phyloP scores from a whole-genome alignment of 2,888 invertebrate species.

The Leistus spinibarbis region DNA sequence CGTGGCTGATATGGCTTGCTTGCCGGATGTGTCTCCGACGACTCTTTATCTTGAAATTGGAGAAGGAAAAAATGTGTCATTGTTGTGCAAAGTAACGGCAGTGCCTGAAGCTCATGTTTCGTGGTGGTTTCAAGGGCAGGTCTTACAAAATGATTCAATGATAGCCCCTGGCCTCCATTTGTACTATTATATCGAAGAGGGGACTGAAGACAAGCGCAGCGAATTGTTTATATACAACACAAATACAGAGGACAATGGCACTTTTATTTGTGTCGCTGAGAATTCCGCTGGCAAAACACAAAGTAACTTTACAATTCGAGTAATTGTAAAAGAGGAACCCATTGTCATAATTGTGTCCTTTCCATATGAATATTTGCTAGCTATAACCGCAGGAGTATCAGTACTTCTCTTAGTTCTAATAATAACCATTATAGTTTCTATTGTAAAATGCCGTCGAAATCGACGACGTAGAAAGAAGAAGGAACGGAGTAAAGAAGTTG shows the following conservation, averaged over 20 bases:
- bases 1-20: slow-evolving; percentile 76
- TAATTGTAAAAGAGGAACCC: slow-evolving; percentile 75
- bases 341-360: slow-evolving; percentile 67
- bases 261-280: slow-evolving; percentile 83
- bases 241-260: slow-evolving; percentile 81
- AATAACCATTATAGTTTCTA: slow-evolving; percentile 69
- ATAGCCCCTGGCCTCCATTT: slow-evolving; percentile 70
- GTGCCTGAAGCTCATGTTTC: slow-evolving; percentile 81
- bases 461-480: slow-evolving; percentile 56
- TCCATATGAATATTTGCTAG: slow-evolving; percentile 73
- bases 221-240: slow-evolving; percentile 81
- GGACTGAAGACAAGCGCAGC: slow-evolving; percentile 75
- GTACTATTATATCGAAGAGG: slow-evolving; percentile 74
- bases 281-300: slow-evolving; percentile 81
- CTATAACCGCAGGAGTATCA: slow-evolving; percentile 70
- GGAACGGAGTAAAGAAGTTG: slow-evolving; percentile 65
- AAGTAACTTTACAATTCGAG: slow-evolving; percentile 81
- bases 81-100: slow-evolving; percentile 80
- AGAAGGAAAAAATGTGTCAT: slow-evolving; percentile 80
- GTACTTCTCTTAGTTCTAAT: slow-evolving; percentile 69
- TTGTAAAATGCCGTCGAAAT: slow-evolving; percentile 58
- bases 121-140: slow-evolving; percentile 83
- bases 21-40: slow-evolving; percentile 78
- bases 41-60: slow-evolving; percentile 77
- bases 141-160: slow-evolving; percentile 76